Evolutionary conservation across 2,797 vertebrate species (phyloP), one percentile per base, ranked within the genome.

Genomic region (Micrastur ruficollis): DNA sequence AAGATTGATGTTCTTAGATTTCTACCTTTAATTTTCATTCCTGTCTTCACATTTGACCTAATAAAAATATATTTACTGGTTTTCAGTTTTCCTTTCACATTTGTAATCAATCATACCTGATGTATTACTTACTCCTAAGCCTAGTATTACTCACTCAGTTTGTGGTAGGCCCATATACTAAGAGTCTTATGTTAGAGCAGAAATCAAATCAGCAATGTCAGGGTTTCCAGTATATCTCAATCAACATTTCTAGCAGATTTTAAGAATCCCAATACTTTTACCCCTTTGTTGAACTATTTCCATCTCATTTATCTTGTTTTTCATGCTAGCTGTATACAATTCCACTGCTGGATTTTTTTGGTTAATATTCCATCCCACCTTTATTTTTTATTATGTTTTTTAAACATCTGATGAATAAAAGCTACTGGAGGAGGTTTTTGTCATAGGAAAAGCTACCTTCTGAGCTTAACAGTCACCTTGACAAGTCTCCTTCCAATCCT

Each of bases 41-140:
- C 75, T 90, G 79, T 94, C 90, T 97, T 93, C 4, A 8, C 61
- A 72, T 93, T 92, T 95, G 81, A 93, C 86, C 92, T 91, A 96
- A 93, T 89, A 82, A 95, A 95, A 96, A 92, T 47, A 82, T 92
- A 96, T 97, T 94, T 83, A 81, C 75, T 95, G 34, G 71, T 85
- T 92, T 68, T 90, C 61, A 72, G 79, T 87, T 94, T 92, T 92
- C 63, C 66, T 86, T 89, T 89, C 14, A 23, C 25, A 83, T 87
- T 71, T 91, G 34, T 81, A 47, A 95, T 96, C 93, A 89, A 72
- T 96, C 93, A 92, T 55, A 44, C 25, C 61, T 58, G 7, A 91
- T 55, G n/a, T 67, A 89, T 85, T 92, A 40, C 79, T 91, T 94
- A 83, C 66, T 81, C 86, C 49, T 73, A 52, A 50, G 1, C 47